Percentiles rank a stretch among this genome's conserved stretches.
Conservation (phyloP, 2,113 vertebrate species). For the Craseonycteris thonglongyai region DNA sequence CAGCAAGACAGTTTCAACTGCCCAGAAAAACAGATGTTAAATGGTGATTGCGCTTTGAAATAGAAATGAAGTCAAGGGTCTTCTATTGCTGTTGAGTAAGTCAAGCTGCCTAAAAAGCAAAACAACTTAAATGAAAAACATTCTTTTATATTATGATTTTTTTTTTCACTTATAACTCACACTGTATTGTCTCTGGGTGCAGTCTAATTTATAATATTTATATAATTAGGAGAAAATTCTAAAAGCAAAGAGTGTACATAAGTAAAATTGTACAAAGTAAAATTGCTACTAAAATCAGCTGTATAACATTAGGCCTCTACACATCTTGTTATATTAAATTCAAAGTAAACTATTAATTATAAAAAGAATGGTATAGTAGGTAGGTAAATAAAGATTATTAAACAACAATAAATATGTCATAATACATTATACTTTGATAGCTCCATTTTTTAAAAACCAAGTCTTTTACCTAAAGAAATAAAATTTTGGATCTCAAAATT, state of each 20-base stretch:
- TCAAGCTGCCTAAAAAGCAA: constrained; percentile 74
- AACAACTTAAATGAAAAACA: constrained; percentile 77
- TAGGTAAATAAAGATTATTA: background rate
- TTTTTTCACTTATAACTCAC: background rate
- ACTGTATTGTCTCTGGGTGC: background rate
- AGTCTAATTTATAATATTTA: constrained; percentile 35
- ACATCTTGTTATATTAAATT: background rate
- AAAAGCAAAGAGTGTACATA: constrained; percentile 34
- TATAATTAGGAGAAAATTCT: constrained; percentile 62
- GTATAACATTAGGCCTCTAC: background rate
- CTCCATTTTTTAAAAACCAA: background rate
- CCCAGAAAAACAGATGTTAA: constrained; percentile 77
- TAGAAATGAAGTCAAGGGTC: constrained; percentile 77
- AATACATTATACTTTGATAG: background rate
- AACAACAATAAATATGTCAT: background rate
- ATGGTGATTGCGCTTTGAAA: constrained; percentile 76
- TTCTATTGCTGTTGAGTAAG: constrained; percentile 78
- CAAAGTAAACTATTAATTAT: background rate
- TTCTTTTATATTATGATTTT: constrained; percentile 63
- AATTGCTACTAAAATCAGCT: background rate
- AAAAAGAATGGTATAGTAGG: background rate
- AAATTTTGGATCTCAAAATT: background rate
- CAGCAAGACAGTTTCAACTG: constrained; percentile 71
- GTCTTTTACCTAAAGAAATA: background rate
- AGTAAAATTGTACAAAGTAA: too few relatives aligned